phyloP scores from a whole-genome alignment of 1,140 invertebrate genomes.

The Apis cerana region DNA sequence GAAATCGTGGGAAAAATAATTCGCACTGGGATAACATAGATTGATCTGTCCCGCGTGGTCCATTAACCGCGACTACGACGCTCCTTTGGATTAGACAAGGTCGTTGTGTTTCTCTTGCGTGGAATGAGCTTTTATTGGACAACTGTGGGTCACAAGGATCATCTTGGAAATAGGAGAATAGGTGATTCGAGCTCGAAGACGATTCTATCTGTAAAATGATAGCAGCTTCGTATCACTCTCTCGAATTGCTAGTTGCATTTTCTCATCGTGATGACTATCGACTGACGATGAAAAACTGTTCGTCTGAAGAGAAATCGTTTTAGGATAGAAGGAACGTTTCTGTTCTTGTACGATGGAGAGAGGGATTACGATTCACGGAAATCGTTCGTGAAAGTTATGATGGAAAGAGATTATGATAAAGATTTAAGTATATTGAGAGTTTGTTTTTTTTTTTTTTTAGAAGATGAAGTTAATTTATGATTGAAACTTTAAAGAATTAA shows the following conservation, averaged over 20 bases:
- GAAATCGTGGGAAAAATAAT: conserved; percentile 52
- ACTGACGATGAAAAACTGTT: conserved; percentile 23
- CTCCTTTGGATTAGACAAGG: conserved; percentile 59
- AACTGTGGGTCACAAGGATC: conserved; percentile 2
- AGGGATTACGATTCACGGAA: not conserved
- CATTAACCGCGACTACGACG: conserved; percentile 61
- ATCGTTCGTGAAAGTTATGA: no score
- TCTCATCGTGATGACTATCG: conserved; percentile 46
- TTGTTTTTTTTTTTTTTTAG: no score
- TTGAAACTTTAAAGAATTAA: no score
- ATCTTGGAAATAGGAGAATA: conserved; percentile 7
- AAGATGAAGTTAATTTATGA: no score
- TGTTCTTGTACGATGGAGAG: not conserved
- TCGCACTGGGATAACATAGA: conserved; percentile 59
- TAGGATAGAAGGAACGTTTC: not conserved
- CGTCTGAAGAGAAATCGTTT: conserved; percentile 17
- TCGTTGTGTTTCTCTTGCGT: not conserved
- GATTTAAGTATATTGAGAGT: no score
- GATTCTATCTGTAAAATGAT: conserved; percentile 50
- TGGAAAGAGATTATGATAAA: no score
- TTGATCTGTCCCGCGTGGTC: conserved; percentile 62
- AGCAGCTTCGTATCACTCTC: conserved; percentile 38
- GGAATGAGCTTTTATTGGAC: not conserved
- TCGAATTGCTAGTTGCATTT: conserved; percentile 30
- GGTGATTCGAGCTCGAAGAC: conserved; percentile 21